Conservation (phyloP, 2,113 vertebrate genomes). For the Sceloporus tristichus region DNA sequence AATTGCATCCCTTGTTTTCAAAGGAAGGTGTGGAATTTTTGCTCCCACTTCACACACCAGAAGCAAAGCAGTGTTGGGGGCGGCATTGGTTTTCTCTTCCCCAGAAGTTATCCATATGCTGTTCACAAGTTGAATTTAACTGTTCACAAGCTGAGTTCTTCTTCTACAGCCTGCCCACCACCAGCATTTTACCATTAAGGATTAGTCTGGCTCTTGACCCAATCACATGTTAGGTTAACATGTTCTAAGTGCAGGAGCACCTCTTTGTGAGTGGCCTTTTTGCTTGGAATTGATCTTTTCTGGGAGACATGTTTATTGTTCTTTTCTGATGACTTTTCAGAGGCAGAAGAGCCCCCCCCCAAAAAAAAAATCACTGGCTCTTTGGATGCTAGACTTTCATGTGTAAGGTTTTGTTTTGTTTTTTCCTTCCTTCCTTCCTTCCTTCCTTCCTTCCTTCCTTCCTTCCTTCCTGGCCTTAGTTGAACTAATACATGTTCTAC, state of each 20-base stretch:
- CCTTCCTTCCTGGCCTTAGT: not conserved
- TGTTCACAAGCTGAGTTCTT: too few relatives aligned
- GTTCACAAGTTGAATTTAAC: too few relatives aligned
- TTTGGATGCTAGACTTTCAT: not conserved
- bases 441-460: not conserved
- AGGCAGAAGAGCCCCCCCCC: not conserved
- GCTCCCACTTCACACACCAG: too few relatives aligned
- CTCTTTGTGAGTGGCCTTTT: too few relatives aligned
- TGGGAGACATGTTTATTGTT: not conserved
- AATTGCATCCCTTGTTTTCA: not conserved
- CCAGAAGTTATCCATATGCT: not conserved
- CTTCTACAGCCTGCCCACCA: too few relatives aligned
- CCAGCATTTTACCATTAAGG: not conserved
- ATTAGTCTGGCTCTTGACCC: not conserved
- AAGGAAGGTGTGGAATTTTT: not conserved
- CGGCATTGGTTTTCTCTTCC: not conserved
- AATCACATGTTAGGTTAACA: not conserved
- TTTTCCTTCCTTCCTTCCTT: not conserved
- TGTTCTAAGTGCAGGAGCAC: not conserved
- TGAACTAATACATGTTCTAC: not conserved
- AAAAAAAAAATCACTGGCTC: not conserved
- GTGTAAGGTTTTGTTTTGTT: not conserved
- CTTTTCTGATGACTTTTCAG: not conserved
- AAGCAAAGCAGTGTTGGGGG: too few relatives aligned
- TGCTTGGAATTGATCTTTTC: not conserved